These are phyloP conservation scores for Pheosia gnoma DNA, from an alignment of 2,888 invertebrate genomes.

Conservation along the genomic window DNA sequence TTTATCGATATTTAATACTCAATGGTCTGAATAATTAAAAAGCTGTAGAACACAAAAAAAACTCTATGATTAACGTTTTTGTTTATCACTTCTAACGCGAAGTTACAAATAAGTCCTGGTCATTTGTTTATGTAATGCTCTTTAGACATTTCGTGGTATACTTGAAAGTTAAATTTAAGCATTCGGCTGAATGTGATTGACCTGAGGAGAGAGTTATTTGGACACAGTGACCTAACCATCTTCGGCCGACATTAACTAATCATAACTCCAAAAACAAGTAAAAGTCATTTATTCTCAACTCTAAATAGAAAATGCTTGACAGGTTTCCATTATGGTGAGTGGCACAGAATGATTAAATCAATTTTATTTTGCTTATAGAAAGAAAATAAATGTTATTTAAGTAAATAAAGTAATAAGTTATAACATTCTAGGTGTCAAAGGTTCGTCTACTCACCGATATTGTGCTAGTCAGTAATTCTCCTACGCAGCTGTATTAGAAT, in stretches of 20 bases:
- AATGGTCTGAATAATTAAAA: not conserved
- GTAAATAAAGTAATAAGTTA: not conserved
- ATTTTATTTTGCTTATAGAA: not conserved
- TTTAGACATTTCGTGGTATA: not conserved
- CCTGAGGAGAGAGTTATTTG: constrained; percentile 12
- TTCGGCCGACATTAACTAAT: constrained; percentile 13
- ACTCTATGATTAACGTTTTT: too few species aligned
- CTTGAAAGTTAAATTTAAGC: not conserved
- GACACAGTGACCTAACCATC: constrained; percentile 14
- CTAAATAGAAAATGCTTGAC: constrained; percentile 19
- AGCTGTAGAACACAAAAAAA: too few species aligned
- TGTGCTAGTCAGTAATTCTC: constrained; percentile 24
- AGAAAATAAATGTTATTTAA: not conserved
- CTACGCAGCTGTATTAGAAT: constrained; percentile 43
- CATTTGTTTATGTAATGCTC: too few species aligned
- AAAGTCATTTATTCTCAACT: constrained; percentile 14
- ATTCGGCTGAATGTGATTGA: not conserved
- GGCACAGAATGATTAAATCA: not conserved
- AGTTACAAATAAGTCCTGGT: too few species aligned
- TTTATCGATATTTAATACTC: not conserved
- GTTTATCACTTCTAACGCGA: too few species aligned
- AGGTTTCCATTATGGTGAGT: constrained; percentile 15
- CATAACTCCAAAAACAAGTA: constrained; percentile 11
- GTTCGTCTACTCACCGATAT: not conserved
- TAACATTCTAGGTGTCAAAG: not conserved